Evolutionary conservation across 1,140 invertebrate species (phyloP).

Genomic region (Charaxes varanes): DNA sequence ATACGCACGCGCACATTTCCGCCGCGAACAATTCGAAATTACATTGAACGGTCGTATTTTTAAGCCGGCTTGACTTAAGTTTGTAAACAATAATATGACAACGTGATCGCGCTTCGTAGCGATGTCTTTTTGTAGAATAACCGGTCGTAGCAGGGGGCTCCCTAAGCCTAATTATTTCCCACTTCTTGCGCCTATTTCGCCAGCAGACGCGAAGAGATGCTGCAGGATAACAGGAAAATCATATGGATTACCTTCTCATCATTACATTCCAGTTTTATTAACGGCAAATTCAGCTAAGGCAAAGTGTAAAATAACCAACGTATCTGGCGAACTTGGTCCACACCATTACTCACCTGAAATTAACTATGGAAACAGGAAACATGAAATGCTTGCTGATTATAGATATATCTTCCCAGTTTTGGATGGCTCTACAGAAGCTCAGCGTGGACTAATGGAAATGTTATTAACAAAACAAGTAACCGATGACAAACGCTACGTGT

Average conservation of each 20-base stretch:
- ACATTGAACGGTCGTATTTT: slow-evolving; percentile 20
- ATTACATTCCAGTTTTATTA: slow-evolving; percentile 85
- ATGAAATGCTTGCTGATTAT: slow-evolving; percentile 80
- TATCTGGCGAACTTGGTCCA: slow-evolving; percentile 73
- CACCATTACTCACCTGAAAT: slow-evolving; percentile 76
- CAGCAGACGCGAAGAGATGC: slow-evolving; percentile 85
- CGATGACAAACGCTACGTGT: slow-evolving; percentile 80
- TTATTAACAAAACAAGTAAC: slow-evolving; percentile 77
- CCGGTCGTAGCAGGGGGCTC: slow-evolving; percentile 84
- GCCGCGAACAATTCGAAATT: slow-evolving; percentile 37
- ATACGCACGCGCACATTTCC: slow-evolving; percentile 37
- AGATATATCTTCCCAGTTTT: slow-evolving; percentile 83
- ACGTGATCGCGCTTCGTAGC: slow-evolving; percentile 33
- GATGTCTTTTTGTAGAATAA: slow-evolving; percentile 88
- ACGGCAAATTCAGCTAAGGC: slow-evolving; percentile 75
- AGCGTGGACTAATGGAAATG: slow-evolving; percentile 76
- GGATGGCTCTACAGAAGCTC: slow-evolving; percentile 78
- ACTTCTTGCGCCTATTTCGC: slow-evolving; percentile 85
- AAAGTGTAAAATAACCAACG: slow-evolving; percentile 80
- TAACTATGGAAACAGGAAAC: slow-evolving; percentile 77
- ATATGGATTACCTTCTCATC: slow-evolving; percentile 82
- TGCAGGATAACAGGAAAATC: slow-evolving; percentile 89
- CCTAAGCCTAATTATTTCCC: slow-evolving; percentile 90
- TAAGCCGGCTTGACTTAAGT: slow-evolving; percentile 25
- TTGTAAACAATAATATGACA: slow-evolving; percentile 64